These are phyloP conservation scores for Tauraco hartlaubi DNA, from an alignment of 2,797 vertebrate species.

Conservation along the genomic window DNA sequence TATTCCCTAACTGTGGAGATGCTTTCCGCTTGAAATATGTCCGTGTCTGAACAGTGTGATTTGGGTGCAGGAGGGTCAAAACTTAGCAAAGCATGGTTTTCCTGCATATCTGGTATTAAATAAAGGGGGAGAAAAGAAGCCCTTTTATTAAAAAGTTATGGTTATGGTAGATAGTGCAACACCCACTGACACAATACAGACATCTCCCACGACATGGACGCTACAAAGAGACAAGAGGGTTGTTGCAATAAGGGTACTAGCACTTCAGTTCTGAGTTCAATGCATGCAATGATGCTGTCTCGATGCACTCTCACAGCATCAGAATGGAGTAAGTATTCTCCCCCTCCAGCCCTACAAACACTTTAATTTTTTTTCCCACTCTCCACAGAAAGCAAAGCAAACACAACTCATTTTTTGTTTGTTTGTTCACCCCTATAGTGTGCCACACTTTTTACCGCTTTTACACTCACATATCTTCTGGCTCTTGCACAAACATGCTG, in stretches of 20 bases:
- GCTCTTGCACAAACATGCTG: neutral
- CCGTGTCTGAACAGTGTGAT: neutral
- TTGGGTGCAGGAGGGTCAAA: neutral
- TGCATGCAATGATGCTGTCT: neutral
- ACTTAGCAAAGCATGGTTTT: neutral
- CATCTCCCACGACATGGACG: accelerated
- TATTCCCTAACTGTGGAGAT: neutral
- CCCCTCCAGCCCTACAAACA: neutral
- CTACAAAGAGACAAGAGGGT: neutral
- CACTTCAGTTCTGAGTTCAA: neutral
- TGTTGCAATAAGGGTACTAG: neutral
- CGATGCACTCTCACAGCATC: neutral
- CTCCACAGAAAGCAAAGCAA: neutral
- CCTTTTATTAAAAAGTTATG: neutral
- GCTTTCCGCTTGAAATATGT: neutral
- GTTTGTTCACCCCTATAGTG: neutral
- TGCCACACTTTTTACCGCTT: neutral
- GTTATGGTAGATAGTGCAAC: neutral
- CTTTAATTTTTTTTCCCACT: neutral
- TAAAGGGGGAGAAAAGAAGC: neutral
- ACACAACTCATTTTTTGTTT: neutral
- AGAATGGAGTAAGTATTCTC: neutral
- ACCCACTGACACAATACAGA: neutral
- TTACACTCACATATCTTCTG: neutral
- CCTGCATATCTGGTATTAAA: neutral